Conservation (phyloP, 2,113 vertebrate genomes). For the Panthera tigris region DNA sequence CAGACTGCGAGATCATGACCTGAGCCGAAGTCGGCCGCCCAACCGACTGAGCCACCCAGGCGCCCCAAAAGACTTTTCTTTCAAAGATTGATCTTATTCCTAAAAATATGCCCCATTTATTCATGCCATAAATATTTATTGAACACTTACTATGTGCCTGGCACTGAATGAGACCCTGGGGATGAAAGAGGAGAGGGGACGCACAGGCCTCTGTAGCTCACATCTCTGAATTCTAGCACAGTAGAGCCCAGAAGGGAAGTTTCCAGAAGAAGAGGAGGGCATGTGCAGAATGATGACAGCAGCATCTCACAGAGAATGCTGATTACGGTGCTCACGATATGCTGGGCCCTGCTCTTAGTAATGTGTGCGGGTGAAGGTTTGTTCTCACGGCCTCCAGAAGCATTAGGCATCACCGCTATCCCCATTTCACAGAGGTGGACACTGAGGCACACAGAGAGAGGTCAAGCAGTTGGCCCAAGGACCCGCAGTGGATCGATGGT, state of each 20-base stretch:
- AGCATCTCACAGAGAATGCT: background rate
- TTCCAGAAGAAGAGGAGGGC: background rate
- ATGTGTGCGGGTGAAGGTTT: too few relatives aligned
- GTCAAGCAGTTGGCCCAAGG: background rate
- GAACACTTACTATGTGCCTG: background rate
- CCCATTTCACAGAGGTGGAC: background rate
- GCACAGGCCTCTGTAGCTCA: background rate
- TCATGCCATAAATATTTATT: background rate
- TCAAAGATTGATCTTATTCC: background rate
- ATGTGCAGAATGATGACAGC: too few relatives aligned
- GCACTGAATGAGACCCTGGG: background rate
- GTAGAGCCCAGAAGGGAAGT: background rate
- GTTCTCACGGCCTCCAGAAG: background rate
- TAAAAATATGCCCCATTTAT: background rate
- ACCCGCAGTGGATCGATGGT: background rate
- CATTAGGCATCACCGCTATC: background rate
- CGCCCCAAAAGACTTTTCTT: background rate
- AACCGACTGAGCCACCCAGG: too few relatives aligned
- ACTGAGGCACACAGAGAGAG: background rate
- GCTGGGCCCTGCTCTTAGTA: background rate
- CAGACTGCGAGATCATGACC: too few relatives aligned
- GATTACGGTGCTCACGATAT: background rate
- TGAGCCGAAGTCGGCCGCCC: too few relatives aligned
- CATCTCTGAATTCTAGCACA: background rate
- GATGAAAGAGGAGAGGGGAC: background rate